Evolutionary conservation across 2,888 invertebrate species (phyloP).

Genomic region (Incurvaria masculella): DNA sequence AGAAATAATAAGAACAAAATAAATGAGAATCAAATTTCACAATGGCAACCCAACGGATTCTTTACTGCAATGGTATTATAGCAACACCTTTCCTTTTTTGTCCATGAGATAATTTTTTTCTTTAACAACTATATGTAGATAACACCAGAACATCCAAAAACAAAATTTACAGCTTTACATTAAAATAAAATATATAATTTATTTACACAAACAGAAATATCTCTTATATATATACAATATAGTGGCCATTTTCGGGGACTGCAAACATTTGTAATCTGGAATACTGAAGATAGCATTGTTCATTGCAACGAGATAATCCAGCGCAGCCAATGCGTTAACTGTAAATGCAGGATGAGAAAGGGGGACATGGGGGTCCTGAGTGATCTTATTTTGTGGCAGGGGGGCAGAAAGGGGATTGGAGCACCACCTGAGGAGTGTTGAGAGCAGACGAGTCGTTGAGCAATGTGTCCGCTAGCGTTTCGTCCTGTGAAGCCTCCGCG

Average conservation of each 20-base stretch:
- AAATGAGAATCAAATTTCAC: background rate
- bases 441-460: slow-evolving; percentile 24
- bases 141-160: background rate
- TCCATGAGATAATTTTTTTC: background rate
- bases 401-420: slow-evolving; percentile 26
- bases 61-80: slow-evolving; percentile 11
- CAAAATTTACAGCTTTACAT: background rate
- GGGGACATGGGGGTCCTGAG: background rate
- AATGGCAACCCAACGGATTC: slow-evolving; percentile 2
- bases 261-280: background rate
- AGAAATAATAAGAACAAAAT: background rate
- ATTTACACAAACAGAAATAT: slow-evolving; percentile 2
- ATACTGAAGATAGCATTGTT: background rate
- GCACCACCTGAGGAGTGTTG: slow-evolving; percentile 40
- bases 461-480: slow-evolving; percentile 25
- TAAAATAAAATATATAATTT: slow-evolving; percentile 2
- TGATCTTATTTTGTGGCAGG: background rate
- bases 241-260: background rate
- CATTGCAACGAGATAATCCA: slow-evolving; percentile 13
- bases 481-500: slow-evolving; percentile 28
- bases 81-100: slow-evolving; percentile 5
- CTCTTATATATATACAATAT: background rate
- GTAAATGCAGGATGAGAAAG: background rate
- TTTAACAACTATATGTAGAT: background rate
- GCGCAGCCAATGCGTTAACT: background rate